Conservation (phyloP, 2,113 vertebrate species). For the Terrapene triunguis region DNA sequence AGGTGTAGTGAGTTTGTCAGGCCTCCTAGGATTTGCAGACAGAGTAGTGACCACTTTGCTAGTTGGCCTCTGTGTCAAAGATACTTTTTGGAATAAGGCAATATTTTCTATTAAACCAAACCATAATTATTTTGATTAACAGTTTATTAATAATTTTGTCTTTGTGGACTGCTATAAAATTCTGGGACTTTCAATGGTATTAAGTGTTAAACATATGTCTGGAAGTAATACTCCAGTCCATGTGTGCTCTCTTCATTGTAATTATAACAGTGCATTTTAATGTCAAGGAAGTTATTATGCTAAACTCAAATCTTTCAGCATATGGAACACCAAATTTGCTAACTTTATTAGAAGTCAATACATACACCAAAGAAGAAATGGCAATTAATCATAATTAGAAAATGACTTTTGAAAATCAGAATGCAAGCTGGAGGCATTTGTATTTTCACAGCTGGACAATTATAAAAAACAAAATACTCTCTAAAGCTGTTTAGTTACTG, state of each 20-base stretch:
- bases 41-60: neutral
- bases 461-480: neutral
- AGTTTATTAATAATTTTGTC: neutral
- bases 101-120: neutral
- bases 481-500: accelerated
- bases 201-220: neutral
- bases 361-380: neutral
- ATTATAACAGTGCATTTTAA: neutral
- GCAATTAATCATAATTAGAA: accelerated
- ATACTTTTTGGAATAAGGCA: neutral
- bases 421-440: neutral
- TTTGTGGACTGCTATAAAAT: neutral
- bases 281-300: neutral
- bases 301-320: neutral
- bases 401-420: neutral
- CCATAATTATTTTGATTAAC: neutral
- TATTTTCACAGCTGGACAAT: neutral
- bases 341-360: neutral
- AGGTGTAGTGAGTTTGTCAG: neutral
- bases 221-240: neutral
- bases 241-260: neutral
- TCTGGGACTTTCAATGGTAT: neutral
- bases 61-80: neutral
- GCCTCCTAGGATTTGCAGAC: neutral
- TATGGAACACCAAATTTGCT: neutral